These are phyloP conservation scores for Ciconia boyciana DNA, from an alignment of 2,113 vertebrate genomes.

Conservation along the genomic window DNA sequence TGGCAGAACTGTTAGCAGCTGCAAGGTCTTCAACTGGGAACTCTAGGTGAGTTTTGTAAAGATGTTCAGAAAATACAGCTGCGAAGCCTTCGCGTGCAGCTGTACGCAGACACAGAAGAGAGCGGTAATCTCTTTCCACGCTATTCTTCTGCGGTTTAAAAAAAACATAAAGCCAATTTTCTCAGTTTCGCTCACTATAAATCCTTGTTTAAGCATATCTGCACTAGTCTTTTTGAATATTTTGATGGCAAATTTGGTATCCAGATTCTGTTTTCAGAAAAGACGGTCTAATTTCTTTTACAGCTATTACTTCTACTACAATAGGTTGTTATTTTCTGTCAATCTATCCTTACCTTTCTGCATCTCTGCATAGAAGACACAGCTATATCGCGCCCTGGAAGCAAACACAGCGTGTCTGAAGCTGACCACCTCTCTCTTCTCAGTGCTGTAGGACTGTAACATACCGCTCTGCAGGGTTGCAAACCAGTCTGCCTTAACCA, in stretches of 20 bases:
- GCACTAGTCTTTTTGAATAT: neutral
- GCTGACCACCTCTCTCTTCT: neutral
- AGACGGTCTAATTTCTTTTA: neutral
- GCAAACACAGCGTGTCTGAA: neutral
- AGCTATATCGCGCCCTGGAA: neutral
- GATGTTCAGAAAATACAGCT: slow-evolving; percentile 41
- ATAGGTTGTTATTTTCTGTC: neutral
- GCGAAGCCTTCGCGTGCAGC: neutral
- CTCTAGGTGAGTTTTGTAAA: slow-evolving; percentile 26
- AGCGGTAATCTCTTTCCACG: neutral
- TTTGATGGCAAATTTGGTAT: neutral
- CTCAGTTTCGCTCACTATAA: neutral
- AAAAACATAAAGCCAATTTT: neutral
- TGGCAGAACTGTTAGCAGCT: slow-evolving; percentile 17
- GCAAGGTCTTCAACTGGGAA: neutral
- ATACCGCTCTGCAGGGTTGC: neutral
- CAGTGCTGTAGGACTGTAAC: neutral
- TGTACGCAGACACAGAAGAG: neutral
- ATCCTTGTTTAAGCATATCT: neutral
- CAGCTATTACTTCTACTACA: neutral
- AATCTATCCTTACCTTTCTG: neutral
- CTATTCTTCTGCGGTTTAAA: neutral
- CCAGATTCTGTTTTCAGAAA: neutral
- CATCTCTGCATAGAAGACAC: neutral
- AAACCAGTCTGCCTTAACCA: neutral